Percentiles rank a stretch among this genome's conserved stretches.
Conservation (phyloP, 2,113 vertebrate species). For the Cepphus grylle region DNA sequence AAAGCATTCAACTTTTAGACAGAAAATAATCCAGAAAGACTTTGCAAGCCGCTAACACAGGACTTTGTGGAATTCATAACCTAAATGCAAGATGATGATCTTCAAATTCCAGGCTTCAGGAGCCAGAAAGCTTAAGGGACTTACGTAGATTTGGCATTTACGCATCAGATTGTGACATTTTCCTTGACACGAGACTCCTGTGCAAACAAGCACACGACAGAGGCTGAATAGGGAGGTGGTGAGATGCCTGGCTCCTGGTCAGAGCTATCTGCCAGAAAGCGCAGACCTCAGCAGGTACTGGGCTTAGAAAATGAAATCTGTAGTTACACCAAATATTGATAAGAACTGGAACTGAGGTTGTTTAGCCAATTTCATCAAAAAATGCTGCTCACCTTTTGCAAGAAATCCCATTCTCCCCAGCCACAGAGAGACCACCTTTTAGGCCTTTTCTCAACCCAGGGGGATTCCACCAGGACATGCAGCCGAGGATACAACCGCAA, state of each 20-base stretch:
- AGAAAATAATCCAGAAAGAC: background rate
- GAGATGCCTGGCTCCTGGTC: background rate
- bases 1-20: background rate
- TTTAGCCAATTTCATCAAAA: background rate
- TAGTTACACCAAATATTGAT: background rate
- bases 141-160: background rate
- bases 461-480: background rate
- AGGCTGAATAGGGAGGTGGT: background rate
- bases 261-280: background rate
- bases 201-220: background rate
- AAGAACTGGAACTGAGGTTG: background rate
- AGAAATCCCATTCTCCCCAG: background rate
- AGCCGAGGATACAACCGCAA: background rate
- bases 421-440: background rate
- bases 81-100: background rate
- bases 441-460: background rate
- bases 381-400: background rate
- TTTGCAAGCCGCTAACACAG: background rate
- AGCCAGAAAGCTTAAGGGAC: background rate
- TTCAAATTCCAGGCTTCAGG: background rate
- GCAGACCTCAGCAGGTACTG: background rate
- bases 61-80: background rate
- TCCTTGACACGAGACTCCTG: background rate
- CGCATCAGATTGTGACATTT: accelerated
- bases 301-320: background rate